A percentile compares a stretch with the other conserved stretches of the same genome.
Evolutionary conservation across 2,888 invertebrate genomes (phyloP).

Genomic region (Agonopterix subpropinquella): DNA sequence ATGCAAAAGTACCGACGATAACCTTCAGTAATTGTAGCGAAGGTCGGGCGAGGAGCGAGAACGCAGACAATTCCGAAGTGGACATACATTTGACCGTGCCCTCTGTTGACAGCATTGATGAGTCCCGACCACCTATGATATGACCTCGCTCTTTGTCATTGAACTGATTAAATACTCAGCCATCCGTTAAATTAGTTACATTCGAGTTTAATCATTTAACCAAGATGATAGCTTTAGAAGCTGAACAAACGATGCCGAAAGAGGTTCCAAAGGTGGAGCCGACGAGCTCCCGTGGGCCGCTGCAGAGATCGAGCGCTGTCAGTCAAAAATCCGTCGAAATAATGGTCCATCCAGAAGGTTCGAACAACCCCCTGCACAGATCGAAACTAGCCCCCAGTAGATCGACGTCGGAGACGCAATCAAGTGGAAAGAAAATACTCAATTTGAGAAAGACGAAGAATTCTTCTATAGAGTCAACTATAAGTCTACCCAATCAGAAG

Average conservation of each 20-base stretch:
- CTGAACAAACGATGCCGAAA: constrained; percentile 54
- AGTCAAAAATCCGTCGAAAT: constrained; percentile 78
- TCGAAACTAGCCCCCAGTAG: constrained; percentile 65
- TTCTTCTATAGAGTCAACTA: constrained; percentile 70
- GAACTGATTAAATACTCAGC: constrained; percentile 17
- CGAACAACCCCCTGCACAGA: constrained; percentile 62
- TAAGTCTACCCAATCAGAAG: constrained; percentile 71
- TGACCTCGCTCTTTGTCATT: constrained; percentile 28
- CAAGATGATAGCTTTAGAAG: constrained; percentile 62
- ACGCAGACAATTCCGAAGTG: constrained; percentile 48
- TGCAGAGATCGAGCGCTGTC: constrained; percentile 76
- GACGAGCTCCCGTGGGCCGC: constrained; percentile 63
- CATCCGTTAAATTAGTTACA: constrained; percentile 22
- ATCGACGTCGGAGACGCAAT: constrained; percentile 65
- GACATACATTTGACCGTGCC: constrained; percentile 63
- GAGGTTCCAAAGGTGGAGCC: constrained; percentile 55
- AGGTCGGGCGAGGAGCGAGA: constrained; percentile 38
- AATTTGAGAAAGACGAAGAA: constrained; percentile 69
- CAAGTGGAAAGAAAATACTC: constrained; percentile 59
- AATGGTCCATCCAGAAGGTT: constrained; percentile 65
- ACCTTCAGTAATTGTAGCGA: constrained; percentile 70
- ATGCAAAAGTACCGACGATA: constrained; percentile 62
- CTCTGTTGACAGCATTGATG: constrained; percentile 54
- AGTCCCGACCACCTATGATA: constrained; percentile 68
- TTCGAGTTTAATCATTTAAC: too few relatives aligned